phyloP scores from a whole-genome alignment of 2,797 vertebrate genomes.

The Epinephelus malabaricus region DNA sequence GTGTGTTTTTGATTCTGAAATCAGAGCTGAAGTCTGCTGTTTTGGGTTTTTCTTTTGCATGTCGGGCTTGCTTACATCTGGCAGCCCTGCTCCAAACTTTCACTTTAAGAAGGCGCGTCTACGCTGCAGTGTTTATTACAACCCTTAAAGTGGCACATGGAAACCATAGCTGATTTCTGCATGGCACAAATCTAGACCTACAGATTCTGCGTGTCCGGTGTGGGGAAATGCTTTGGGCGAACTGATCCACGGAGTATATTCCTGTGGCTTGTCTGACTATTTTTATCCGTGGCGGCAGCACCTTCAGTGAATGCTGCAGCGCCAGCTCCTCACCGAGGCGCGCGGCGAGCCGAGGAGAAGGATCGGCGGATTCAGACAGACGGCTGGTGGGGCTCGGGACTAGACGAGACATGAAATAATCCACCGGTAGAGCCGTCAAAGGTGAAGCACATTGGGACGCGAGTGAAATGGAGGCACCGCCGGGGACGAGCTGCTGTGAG shows the following conservation, averaged over 20 bases:
- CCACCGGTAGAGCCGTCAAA: conserved; percentile 23
- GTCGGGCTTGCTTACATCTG: conserved; percentile 30
- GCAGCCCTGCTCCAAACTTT: conserved; percentile 74
- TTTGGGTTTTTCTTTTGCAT: background rate
- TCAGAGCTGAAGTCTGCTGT: background rate
- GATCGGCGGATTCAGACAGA: conserved; percentile 49
- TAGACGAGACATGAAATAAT: conserved; percentile 51
- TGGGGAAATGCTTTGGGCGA: conserved; percentile 9
- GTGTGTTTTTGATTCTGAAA: background rate
- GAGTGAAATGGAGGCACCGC: conserved; percentile 86
- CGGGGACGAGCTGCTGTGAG: conserved; percentile 76
- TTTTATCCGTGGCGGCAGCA: conserved; percentile 40
- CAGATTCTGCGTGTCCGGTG: background rate
- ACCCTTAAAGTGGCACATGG: conserved; percentile 85
- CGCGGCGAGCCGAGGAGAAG: conserved; percentile 46
- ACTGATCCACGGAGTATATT: conserved; percentile 19
- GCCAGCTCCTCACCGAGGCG: conserved; percentile 60
- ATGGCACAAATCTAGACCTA: conserved; percentile 29
- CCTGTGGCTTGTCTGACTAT: conserved; percentile 33
- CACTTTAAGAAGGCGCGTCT: conserved; percentile 90
- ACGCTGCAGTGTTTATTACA: conserved; percentile 77
- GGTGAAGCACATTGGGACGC: conserved; percentile 39
- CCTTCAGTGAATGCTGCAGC: conserved; percentile 66
- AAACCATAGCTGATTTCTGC: conserved; percentile 50
- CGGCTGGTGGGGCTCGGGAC: conserved; percentile 19